phyloP scores from a whole-genome alignment of 1,140 invertebrate genomes.

The Cryptotermes secundus region DNA sequence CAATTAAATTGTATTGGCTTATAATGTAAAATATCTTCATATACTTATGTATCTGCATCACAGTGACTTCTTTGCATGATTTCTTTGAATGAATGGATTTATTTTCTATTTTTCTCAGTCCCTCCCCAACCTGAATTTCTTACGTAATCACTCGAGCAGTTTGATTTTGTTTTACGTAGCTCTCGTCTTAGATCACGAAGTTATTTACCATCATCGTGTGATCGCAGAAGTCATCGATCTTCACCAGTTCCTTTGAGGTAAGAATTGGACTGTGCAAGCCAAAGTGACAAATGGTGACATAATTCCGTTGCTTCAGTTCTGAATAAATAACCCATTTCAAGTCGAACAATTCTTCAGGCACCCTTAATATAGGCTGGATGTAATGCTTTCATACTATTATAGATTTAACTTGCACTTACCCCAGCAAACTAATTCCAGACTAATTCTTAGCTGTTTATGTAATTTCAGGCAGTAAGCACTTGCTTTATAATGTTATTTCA shows the following conservation, averaged over 20 bases:
- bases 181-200: neutral
- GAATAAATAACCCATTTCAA: too few species aligned
- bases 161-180: slow-evolving; percentile 9
- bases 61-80: neutral
- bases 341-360: too few species aligned
- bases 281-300: too few species aligned
- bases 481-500: too few species aligned
- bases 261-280: neutral
- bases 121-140: neutral
- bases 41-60: neutral
- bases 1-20: neutral
- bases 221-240: neutral
- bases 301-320: too few species aligned
- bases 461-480: too few species aligned
- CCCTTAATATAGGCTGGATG: too few species aligned
- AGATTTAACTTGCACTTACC: too few species aligned
- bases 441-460: too few species aligned
- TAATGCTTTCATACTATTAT: too few species aligned
- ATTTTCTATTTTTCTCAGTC: neutral
- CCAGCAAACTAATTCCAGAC: too few species aligned
- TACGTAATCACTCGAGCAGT: neutral
- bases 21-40: neutral
- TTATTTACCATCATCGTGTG: slow-evolving; percentile 10
- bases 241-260: neutral
- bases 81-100: neutral